These are phyloP conservation scores for Pristionchus mayeri DNA, from an alignment of 2,888 invertebrate species.

Conservation along the genomic window DNA sequence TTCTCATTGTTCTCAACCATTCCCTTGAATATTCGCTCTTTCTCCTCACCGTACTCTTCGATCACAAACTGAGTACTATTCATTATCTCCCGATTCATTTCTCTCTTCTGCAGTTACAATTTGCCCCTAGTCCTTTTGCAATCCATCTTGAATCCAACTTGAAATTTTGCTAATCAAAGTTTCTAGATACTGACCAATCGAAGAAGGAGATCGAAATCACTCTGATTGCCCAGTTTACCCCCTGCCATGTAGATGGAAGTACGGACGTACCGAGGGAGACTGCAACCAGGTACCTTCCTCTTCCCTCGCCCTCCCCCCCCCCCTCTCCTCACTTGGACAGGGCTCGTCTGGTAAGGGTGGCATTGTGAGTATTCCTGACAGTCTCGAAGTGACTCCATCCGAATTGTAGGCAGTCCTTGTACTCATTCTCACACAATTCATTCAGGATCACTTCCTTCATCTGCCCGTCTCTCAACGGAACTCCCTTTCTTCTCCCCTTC, in stretches of 20 bases:
- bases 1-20: constrained; percentile 17
- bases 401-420: background rate
- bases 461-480: background rate
- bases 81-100: too few relatives aligned
- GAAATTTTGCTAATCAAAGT: too few relatives aligned
- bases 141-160: background rate
- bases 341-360: background rate
- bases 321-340: background rate
- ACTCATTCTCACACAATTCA: constrained; percentile 17
- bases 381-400: background rate
- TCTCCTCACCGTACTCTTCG: background rate
- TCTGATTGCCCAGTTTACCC: background rate
- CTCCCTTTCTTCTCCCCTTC: background rate
- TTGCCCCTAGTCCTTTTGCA: background rate
- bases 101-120: too few relatives aligned
- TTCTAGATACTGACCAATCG: background rate
- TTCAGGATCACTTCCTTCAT: background rate
- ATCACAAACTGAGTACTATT: background rate
- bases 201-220: constrained; percentile 12
- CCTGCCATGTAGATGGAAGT: constrained; percentile 1
- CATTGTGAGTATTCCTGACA: background rate
- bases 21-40: constrained; percentile 34
- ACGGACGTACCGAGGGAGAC: background rate
- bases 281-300: background rate
- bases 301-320: too few relatives aligned